Base-by-base conservation (phyloP, 1,140 invertebrate genomes). In the Melanaphis sacchari region DNA sequence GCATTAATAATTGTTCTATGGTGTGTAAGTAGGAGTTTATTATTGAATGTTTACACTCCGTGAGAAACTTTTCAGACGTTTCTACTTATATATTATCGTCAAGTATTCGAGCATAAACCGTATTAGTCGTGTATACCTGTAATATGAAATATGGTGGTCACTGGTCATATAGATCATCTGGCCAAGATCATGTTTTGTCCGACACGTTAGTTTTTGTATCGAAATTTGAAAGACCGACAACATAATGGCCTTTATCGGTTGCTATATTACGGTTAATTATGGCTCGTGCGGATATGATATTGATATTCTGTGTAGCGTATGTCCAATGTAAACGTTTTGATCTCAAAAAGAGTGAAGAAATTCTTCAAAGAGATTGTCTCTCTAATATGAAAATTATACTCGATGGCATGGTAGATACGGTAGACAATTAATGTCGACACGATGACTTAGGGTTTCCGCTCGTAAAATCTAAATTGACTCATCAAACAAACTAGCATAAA, bases 401-500 rank as follows among this genome's bases (percentile, higher is more conserved):
- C 59, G 59, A n/a, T 76, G 59, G n/a, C 59, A 15, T n/a, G n/a
- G n/a, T n/a, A 76, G 59, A 76, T 18, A 76, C 59, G 59, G 46
- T 15, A 49, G 59, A 36, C 31, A 76, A 76, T 76, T 76, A 76
- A 76, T 76, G 59, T 76, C 59, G n/a, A 76, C 59, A 22, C 59
- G 59, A 76, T 76, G 59, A 76, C 59, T 76, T n/a, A n/a, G 59
- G 59, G n/a, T 76, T 76, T 76, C 59, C 31, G 59, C 59, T 76
- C 59, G 59, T 76, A 76, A 76, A 76, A 76, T n/a, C 31, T 76
- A 76, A 76, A 76, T 76, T 76, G 59, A 76, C 59, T 76, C 31
- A n/a, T 76, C 59, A n/a, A 82, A 82, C 38, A 82, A 82, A 82
- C 81, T 40, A 82, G 38, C 81, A 21, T 36, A 82, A 82, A 40